A percentile compares a stretch with the other conserved stretches of the same genome.
phyloP scores from a whole-genome alignment of 35 echinoderm and acorn worm species.

The Anneissia japonica region DNA sequence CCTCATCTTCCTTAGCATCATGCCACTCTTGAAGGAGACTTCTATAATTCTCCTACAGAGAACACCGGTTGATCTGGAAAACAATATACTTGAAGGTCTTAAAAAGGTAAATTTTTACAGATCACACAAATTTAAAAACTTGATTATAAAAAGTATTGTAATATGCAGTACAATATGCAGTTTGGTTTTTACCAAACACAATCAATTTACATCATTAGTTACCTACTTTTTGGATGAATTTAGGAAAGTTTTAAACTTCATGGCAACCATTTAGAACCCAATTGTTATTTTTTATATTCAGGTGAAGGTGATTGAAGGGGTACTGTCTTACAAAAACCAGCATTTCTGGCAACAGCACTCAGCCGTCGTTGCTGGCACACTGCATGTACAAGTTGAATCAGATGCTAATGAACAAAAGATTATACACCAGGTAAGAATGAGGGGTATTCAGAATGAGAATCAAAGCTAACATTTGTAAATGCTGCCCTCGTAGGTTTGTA shows the following conservation, averaged over 20 bases:
- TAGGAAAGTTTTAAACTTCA: too few species aligned
- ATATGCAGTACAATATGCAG: too few species aligned
- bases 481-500: too few species aligned
- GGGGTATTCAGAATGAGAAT: too few species aligned
- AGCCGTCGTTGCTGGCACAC: conserved; percentile 48
- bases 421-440: conserved; percentile 85
- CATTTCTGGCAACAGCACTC: conserved; percentile 87
- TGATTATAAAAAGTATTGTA: too few species aligned
- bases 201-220: too few species aligned
- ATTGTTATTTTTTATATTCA: conserved; percentile 11
- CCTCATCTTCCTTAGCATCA: conserved; percentile 85
- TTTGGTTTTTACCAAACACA: too few species aligned
- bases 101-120: conserved; percentile 78
- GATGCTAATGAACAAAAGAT: conserved; percentile 87
- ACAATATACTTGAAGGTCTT: conserved; percentile 60
- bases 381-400: conserved; percentile 61
- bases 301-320: conserved; percentile 71
- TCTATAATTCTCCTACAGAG: conserved; percentile 88
- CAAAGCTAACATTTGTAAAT: too few species aligned
- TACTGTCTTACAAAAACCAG: conserved; percentile 69
- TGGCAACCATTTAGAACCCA: too few species aligned
- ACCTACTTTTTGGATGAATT: too few species aligned
- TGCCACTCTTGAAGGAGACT: conserved; percentile 77
- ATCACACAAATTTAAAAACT: too few species aligned
- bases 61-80: conserved; percentile 70